Evolutionary conservation across 2,113 vertebrate species (phyloP).

Genomic region (Malaclemys terrapin): DNA sequence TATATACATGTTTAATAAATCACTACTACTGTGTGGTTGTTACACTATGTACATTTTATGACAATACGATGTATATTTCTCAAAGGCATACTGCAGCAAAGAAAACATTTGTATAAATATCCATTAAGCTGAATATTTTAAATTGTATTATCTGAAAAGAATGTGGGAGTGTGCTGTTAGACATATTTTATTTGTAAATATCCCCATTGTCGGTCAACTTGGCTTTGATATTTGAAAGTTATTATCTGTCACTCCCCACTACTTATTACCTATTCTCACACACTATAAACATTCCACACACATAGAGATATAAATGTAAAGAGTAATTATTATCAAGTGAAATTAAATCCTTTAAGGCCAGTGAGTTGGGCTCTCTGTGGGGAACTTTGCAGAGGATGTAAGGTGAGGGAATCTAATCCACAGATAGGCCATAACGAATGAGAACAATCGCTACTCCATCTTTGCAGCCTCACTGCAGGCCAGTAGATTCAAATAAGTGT

Average conservation of each 20-base stretch:
- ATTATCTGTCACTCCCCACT: background rate
- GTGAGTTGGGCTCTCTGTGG: background rate
- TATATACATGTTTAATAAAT: background rate
- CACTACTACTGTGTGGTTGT: background rate
- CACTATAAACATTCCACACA: background rate
- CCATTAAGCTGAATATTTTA: background rate
- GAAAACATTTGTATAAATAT: background rate
- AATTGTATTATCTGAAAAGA: background rate
- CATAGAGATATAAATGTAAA: background rate
- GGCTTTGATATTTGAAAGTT: background rate
- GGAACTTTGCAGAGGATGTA: background rate
- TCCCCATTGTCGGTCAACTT: background rate
- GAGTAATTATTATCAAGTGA: background rate
- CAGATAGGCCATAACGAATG: background rate
- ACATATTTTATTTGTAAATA: background rate
- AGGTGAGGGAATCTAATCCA: background rate
- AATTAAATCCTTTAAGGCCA: background rate
- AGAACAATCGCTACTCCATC: background rate
- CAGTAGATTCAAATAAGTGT: background rate
- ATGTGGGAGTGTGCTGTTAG: rapidly evolving
- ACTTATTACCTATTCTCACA: background rate
- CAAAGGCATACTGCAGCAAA: background rate
- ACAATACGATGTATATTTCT: background rate
- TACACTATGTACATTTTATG: background rate
- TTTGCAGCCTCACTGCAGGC: background rate